Conservation (phyloP, 30 jellyfish, hydroid and myxozoan species). For the Turritopsis rubra region DNA sequence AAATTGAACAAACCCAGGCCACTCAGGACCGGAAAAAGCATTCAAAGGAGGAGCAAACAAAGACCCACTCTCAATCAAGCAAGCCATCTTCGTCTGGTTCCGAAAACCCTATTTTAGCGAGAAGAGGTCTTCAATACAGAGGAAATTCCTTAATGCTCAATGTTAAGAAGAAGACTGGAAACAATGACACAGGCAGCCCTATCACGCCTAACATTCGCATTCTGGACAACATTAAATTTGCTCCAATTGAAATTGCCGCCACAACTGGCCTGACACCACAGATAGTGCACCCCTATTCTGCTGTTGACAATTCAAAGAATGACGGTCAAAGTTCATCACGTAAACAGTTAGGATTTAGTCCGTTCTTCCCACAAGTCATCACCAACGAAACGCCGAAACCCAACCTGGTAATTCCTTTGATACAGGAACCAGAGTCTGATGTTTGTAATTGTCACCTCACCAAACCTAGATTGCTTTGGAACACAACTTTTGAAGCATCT, state of each 20-base stretch:
- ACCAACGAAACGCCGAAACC: neutral
- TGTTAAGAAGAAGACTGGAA: constrained; percentile 11
- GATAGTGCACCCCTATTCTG: constrained; percentile 11
- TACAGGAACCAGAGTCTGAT: neutral
- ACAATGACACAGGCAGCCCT: constrained; percentile 23
- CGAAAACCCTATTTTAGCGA: constrained; percentile 26
- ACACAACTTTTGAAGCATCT: constrained; percentile 45
- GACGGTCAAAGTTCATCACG: constrained; percentile 9
- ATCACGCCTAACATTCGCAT: constrained; percentile 25
- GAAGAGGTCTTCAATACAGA: constrained; percentile 30
- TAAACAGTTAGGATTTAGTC: neutral
- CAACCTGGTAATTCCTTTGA: neutral
- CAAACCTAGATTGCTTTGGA: constrained; percentile 32
- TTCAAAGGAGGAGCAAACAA: neutral
- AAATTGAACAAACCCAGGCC: neutral
- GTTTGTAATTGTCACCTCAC: constrained; percentile 22
- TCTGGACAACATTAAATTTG: constrained; percentile 21
- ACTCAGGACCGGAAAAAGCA: neutral
- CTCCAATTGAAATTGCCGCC: constrained; percentile 21
- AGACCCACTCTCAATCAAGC: constrained; percentile 1
- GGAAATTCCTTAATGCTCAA: constrained; percentile 11
- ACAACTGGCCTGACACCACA: constrained; percentile 34
- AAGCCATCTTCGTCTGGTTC: neutral
- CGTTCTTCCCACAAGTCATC: constrained; percentile 15
- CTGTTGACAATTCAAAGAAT: neutral